Conservation (phyloP, 2,888 invertebrate genomes). For the Synanthedon vespiformis region DNA sequence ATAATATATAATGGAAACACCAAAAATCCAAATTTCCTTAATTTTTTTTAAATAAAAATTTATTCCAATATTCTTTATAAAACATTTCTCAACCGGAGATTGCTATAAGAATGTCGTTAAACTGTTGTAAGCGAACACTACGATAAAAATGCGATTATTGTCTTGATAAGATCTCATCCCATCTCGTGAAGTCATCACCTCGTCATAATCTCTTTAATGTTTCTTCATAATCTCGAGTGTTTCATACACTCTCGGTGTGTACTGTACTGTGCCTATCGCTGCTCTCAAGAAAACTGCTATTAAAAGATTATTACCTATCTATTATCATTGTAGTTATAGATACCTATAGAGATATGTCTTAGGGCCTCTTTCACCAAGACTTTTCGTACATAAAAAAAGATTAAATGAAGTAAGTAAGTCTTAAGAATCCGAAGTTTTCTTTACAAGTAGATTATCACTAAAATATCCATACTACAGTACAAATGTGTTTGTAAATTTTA, state of each 20-base stretch:
- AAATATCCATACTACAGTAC: too few species aligned
- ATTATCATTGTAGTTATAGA: neutral
- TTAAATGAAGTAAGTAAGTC: too few species aligned
- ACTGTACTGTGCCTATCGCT: too few species aligned
- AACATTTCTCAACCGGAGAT: too few species aligned
- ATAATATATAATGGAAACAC: too few species aligned
- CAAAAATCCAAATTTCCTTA: too few species aligned
- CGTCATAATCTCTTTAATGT: slow-evolving; percentile 13
- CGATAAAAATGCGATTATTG: neutral
- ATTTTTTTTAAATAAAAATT: too few species aligned
- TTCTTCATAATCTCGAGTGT: slow-evolving; percentile 14
- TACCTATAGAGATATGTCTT: neutral
- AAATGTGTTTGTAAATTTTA: too few species aligned
- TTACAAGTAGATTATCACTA: too few species aligned
- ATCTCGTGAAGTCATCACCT: slow-evolving; percentile 21
- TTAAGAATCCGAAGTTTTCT: too few species aligned
- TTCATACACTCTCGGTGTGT: slow-evolving; percentile 5
- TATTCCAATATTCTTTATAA: slow-evolving; percentile 3
- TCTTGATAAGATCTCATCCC: slow-evolving; percentile 12
- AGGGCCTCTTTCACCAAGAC: too few species aligned
- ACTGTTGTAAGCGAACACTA: neutral
- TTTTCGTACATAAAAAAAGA: too few species aligned
- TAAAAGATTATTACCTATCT: neutral
- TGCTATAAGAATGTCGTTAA: neutral
- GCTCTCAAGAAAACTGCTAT: neutral